phyloP scores from a whole-genome alignment of 2,888 invertebrate genomes.

The Caenorhabditis macrosperma region DNA sequence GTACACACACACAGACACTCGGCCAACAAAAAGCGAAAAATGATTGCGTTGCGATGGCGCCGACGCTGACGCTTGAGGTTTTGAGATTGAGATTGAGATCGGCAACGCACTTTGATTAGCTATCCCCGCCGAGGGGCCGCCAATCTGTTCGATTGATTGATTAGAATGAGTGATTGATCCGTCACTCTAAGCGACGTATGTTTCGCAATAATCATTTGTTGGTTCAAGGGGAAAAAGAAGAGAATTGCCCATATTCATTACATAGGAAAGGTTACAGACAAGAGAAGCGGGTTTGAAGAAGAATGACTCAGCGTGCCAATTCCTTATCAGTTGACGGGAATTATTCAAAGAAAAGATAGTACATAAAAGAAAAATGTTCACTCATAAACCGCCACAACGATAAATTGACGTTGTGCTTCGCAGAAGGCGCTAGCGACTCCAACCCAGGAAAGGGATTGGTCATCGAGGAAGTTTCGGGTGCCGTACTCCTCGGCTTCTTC shows the following conservation, averaged over 20 bases:
- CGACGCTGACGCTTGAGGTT: no score
- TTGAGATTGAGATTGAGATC: no score
- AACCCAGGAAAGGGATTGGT: constrained; percentile 50
- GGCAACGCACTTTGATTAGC: constrained; percentile 51
- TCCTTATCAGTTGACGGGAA: no score
- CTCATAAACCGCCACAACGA: constrained; percentile 60
- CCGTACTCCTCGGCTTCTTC: constrained; percentile 64
- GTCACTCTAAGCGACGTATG: constrained; percentile 25
- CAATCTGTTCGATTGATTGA: constrained; percentile 56
- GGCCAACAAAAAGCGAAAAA: constrained; percentile 28
- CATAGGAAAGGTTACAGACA: neutral
- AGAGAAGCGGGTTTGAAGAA: neutral
- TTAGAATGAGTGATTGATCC: constrained; percentile 51
- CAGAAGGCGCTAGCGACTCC: constrained; percentile 58
- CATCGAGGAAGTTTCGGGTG: constrained; percentile 51
- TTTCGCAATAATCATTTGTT: constrained; percentile 35
- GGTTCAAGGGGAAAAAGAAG: neutral
- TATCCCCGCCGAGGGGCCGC: constrained; percentile 23
- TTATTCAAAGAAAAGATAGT: neutral
- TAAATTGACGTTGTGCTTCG: constrained; percentile 52
- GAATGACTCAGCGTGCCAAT: no score
- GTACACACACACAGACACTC: constrained; percentile 8
- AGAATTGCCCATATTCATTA: neutral
- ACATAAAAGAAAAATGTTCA: neutral
- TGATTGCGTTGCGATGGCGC: constrained; percentile 29